Evolutionary conservation across 2,888 invertebrate genomes (phyloP).

Genomic region (Cephus spinipes): DNA sequence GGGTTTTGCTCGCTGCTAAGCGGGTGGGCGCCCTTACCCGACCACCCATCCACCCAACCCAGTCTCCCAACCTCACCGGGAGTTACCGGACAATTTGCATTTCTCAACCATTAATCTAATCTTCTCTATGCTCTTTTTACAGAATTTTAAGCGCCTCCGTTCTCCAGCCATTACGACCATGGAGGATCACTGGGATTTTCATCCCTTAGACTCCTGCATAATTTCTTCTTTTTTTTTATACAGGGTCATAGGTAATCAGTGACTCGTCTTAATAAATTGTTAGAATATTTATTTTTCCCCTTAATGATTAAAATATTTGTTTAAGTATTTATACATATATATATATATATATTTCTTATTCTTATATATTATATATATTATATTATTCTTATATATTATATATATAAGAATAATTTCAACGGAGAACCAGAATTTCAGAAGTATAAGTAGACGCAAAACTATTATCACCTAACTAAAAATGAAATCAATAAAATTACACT

Average conservation of each 20-base stretch:
- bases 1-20: slow-evolving; percentile 53
- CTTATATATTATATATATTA: too few relatives aligned
- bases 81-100: slow-evolving; percentile 61
- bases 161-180: background rate
- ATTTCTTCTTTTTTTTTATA: background rate
- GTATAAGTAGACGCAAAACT: background rate
- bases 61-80: slow-evolving; percentile 19
- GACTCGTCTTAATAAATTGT: background rate
- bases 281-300: background rate
- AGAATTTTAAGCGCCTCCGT: slow-evolving; percentile 1
- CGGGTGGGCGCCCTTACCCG: slow-evolving; percentile 37
- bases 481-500: background rate
- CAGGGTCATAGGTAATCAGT: background rate
- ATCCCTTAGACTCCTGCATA: background rate
- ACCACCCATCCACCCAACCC: slow-evolving; percentile 36
- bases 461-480: background rate
- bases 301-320: background rate
- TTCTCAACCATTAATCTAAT: slow-evolving; percentile 65
- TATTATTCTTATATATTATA: too few relatives aligned
- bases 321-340: background rate
- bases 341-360: too few relatives aligned
- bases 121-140: slow-evolving; percentile 45
- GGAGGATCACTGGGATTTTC: background rate
- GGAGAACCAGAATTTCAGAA: background rate
- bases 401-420: background rate